phyloP scores from a whole-genome alignment of 1,140 invertebrate genomes.

The Drosophila pseudoananassae region DNA sequence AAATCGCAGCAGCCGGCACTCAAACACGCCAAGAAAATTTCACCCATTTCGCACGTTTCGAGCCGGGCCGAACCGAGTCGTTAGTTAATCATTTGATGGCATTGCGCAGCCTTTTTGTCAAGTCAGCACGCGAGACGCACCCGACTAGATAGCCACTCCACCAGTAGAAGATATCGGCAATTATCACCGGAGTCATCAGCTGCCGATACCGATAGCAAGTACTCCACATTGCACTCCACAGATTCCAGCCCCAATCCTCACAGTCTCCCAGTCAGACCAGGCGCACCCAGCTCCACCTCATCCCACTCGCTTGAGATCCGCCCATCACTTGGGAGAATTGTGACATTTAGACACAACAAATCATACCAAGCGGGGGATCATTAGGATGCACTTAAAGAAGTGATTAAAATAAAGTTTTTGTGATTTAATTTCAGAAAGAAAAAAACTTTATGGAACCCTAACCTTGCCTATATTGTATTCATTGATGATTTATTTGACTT shows the following conservation, averaged over 20 bases:
- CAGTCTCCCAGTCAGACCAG: constrained; percentile 2
- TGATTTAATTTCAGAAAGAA: not conserved
- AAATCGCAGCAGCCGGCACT: constrained; percentile 63
- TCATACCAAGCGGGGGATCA: constrained; percentile 69
- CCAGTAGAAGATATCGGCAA: constrained; percentile 62
- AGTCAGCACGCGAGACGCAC: constrained; percentile 61
- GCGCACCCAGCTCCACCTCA: constrained; percentile 14
- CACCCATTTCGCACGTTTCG: constrained; percentile 77
- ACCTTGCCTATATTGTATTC: too few species aligned
- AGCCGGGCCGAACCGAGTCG: constrained; percentile 26
- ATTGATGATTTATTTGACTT: too few species aligned
- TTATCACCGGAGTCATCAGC: constrained; percentile 70
- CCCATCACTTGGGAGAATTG: constrained; percentile 69
- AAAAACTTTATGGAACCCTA: not conserved
- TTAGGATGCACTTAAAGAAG: constrained; percentile 43
- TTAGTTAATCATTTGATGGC: constrained; percentile 82
- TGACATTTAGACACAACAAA: constrained; percentile 82
- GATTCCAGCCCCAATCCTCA: not conserved
- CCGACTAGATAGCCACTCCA: constrained; percentile 16
- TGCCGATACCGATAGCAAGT: constrained; percentile 53
- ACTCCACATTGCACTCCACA: not conserved
- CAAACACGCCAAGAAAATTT: constrained; percentile 66
- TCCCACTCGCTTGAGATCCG: constrained; percentile 3
- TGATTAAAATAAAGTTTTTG: not conserved
- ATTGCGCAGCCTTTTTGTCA: constrained; percentile 74